phyloP scores from a whole-genome alignment of 2,888 invertebrate species.

The Leptinotarsa tumamoca region DNA sequence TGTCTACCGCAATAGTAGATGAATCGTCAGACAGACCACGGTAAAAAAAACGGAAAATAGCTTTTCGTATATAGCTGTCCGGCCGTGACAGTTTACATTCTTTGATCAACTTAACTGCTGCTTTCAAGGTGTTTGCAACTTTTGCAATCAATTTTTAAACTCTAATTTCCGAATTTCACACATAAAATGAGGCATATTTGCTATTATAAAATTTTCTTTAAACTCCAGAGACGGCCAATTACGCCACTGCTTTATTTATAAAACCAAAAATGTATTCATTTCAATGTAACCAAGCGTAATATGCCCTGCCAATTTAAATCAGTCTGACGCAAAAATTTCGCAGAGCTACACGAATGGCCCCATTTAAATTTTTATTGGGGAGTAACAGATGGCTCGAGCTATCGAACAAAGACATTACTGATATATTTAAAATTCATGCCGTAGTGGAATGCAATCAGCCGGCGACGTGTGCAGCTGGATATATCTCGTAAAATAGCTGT shows the following conservation, averaged over 20 bases:
- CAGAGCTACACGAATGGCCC: conserved; percentile 29
- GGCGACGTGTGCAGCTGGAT: conserved; percentile 46
- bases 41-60: too few relatives aligned
- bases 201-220: background rate
- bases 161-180: too few relatives aligned
- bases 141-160: too few relatives aligned
- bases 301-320: conserved; percentile 13
- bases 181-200: too few relatives aligned
- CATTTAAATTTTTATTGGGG: conserved; percentile 51
- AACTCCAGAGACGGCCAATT: background rate
- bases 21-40: too few relatives aligned
- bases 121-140: too few relatives aligned
- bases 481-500: conserved; percentile 53
- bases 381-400: conserved; percentile 49
- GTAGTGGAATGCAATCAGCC: conserved; percentile 53
- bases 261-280: conserved; percentile 11
- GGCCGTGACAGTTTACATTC: too few relatives aligned
- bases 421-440: conserved; percentile 53
- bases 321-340: conserved; percentile 7
- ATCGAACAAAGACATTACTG: conserved; percentile 53
- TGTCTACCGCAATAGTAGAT: too few relatives aligned
- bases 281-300: conserved; percentile 9
- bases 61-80: too few relatives aligned
- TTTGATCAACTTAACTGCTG: too few relatives aligned
- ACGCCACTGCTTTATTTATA: conserved; percentile 11